A percentile compares a stretch with the other conserved stretches of the same genome.
Conservation (phyloP, 2,888 invertebrate species). For the Atrina japonica region DNA sequence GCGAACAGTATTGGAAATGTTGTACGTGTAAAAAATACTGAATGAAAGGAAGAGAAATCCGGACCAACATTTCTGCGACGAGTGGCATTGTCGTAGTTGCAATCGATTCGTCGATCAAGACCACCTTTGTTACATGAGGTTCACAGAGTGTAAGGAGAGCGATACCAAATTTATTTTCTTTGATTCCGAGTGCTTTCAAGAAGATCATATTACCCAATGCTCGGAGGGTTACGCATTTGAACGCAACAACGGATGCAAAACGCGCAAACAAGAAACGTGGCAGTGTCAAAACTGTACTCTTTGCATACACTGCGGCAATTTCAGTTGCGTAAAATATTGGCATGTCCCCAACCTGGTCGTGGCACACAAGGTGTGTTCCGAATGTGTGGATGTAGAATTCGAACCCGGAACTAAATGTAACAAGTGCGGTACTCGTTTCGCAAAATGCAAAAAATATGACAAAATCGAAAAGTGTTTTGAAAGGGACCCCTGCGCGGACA, state of each 20-base stretch:
- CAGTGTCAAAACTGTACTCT: no score
- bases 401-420: constrained; percentile 16
- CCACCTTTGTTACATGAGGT: constrained; percentile 32
- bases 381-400: constrained; percentile 15
- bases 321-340: no score
- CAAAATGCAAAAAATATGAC: constrained; percentile 23
- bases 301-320: no score
- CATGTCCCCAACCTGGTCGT: constrained; percentile 34
- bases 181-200: constrained; percentile 33
- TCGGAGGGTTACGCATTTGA: constrained; percentile 19
- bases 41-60: no score
- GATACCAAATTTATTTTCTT: constrained; percentile 29
- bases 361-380: constrained; percentile 26
- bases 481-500: constrained; percentile 31
- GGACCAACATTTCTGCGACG: no score
- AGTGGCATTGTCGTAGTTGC: constrained; percentile 34
- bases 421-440: constrained; percentile 32
- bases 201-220: constrained; percentile 23
- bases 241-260: constrained; percentile 5
- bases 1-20: no score
- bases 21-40: no score
- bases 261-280: background rate
- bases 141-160: constrained; percentile 6
- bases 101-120: constrained; percentile 14
- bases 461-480: constrained; percentile 8